These are phyloP conservation scores for Noctua fimbriata DNA, from an alignment of 2,888 invertebrate genomes.

Conservation along the genomic window DNA sequence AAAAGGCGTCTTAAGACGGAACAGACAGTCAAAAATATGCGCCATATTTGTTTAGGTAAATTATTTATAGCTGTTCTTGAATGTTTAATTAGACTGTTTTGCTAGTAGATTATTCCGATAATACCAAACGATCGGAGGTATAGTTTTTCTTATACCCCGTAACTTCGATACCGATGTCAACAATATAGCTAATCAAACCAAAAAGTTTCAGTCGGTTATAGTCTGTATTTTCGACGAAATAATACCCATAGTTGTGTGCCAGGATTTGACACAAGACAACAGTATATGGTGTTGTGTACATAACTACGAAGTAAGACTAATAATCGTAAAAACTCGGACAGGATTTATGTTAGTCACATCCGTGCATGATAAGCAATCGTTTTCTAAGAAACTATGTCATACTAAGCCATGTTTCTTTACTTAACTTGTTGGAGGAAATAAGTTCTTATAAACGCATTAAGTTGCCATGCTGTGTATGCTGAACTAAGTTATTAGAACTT, in stretches of 20 bases:
- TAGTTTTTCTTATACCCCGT: slow-evolving; percentile 22
- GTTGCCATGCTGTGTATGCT: slow-evolving; percentile 42
- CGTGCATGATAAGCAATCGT: slow-evolving; percentile 74
- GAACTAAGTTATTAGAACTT: slow-evolving; percentile 56
- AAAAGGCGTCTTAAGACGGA: slow-evolving; percentile 12
- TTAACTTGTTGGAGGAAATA: slow-evolving; percentile 67
- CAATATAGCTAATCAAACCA: slow-evolving; percentile 21
- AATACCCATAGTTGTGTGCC: slow-evolving; percentile 21
- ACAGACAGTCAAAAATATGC: slow-evolving; percentile 30
- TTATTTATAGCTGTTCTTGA: slow-evolving; percentile 37
- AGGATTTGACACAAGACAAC: slow-evolving; percentile 38
- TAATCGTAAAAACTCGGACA: slow-evolving; percentile 69
- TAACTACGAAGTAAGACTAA: slow-evolving; percentile 55
- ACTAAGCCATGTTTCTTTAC: slow-evolving; percentile 59
- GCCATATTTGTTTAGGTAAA: slow-evolving; percentile 42
- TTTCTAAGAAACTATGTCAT: slow-evolving; percentile 76
- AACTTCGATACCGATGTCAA: slow-evolving; percentile 37
- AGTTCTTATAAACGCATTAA: slow-evolving; percentile 68
- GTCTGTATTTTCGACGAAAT: slow-evolving; percentile 26
- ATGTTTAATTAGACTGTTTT: slow-evolving; percentile 48
- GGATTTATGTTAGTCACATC: slow-evolving; percentile 78
- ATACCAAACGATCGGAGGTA: slow-evolving; percentile 32
- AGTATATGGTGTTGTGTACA: slow-evolving; percentile 47
- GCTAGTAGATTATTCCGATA: slow-evolving; percentile 37
- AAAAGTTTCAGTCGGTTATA: slow-evolving; percentile 9